These are phyloP conservation scores for Clitarchus hookeri DNA, from an alignment of 2,888 invertebrate genomes.

Conservation along the genomic window DNA sequence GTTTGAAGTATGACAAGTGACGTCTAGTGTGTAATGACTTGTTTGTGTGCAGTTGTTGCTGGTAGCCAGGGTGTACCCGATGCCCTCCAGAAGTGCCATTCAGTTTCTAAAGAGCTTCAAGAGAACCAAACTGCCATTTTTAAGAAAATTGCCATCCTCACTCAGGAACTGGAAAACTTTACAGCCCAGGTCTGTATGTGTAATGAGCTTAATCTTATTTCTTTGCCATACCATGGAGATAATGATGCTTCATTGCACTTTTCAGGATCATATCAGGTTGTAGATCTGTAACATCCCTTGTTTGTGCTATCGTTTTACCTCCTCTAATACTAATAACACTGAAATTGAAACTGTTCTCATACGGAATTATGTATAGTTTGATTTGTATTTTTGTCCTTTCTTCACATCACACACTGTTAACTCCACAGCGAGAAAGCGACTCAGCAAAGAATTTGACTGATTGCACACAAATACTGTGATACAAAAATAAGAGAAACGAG, in stretches of 20 bases:
- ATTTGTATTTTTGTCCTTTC: no score
- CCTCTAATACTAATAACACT: no score
- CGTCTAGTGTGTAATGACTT: neutral
- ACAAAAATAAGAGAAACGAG: no score
- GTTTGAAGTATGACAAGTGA: neutral
- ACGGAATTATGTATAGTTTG: no score
- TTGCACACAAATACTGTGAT: no score
- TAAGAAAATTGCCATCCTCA: conserved; percentile 58
- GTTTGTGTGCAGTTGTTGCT: conserved; percentile 60
- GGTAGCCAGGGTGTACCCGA: conserved; percentile 72
- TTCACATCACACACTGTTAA: no score
- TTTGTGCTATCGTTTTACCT: no score
- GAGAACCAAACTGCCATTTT: conserved; percentile 69
- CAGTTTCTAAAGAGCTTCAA: conserved; percentile 67
- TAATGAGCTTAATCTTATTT: neutral
- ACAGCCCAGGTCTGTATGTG: conserved; percentile 2
- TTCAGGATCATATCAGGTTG: no score
- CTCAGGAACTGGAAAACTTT: neutral
- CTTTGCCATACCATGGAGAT: neutral
- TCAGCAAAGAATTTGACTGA: no score
- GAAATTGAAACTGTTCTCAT: no score
- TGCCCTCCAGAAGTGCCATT: conserved; percentile 72
- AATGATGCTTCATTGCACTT: neutral
- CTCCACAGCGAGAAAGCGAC: no score
- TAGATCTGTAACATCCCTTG: no score